Percentiles rank a stretch among this genome's conserved stretches.
These are phyloP conservation scores for Bacillus rossius DNA, from an alignment of 1,140 invertebrate genomes.

Conservation along the genomic window DNA sequence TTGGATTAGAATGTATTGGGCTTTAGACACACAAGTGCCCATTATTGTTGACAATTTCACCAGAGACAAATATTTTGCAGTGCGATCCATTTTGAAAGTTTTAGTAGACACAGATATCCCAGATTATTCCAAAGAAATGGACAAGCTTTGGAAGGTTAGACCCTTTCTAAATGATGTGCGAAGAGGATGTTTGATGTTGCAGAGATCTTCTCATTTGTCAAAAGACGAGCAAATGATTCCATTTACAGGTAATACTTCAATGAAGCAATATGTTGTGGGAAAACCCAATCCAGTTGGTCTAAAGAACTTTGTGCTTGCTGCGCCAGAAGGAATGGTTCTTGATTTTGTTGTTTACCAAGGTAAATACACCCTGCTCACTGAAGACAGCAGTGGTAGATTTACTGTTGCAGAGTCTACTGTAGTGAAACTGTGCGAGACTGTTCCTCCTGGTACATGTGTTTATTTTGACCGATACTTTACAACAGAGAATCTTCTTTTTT, in stretches of 20 bases:
- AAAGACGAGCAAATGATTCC: slow-evolving; percentile 23
- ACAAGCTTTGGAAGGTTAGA: slow-evolving; percentile 18
- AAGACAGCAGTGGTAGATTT: too few species aligned
- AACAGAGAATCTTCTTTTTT: too few species aligned
- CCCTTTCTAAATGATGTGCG: slow-evolving; percentile 11
- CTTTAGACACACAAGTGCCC: neutral
- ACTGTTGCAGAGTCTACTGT: too few species aligned
- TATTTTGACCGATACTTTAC: too few species aligned
- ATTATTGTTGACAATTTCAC: slow-evolving; percentile 4
- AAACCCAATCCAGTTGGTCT: slow-evolving; percentile 21
- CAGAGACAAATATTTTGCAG: slow-evolving; percentile 10
- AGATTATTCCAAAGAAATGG: slow-evolving; percentile 6
- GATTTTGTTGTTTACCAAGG: slow-evolving; percentile 15
- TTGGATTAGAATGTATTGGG: slow-evolving; percentile 12
- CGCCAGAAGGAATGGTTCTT: slow-evolving; percentile 15
- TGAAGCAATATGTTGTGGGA: slow-evolving; percentile 9
- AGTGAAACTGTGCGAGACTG: too few species aligned
- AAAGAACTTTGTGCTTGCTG: slow-evolving; percentile 19
- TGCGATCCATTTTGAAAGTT: slow-evolving; percentile 5
- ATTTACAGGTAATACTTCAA: slow-evolving; percentile 3
- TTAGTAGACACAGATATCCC: slow-evolving; percentile 4
- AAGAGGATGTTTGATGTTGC: slow-evolving; percentile 10
- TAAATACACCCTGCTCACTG: too few species aligned
- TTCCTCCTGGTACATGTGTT: too few species aligned
- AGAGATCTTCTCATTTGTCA: slow-evolving; percentile 3